Evolutionary conservation across 2,113 vertebrate genomes (phyloP).

Genomic region (Alligator mississippiensis): DNA sequence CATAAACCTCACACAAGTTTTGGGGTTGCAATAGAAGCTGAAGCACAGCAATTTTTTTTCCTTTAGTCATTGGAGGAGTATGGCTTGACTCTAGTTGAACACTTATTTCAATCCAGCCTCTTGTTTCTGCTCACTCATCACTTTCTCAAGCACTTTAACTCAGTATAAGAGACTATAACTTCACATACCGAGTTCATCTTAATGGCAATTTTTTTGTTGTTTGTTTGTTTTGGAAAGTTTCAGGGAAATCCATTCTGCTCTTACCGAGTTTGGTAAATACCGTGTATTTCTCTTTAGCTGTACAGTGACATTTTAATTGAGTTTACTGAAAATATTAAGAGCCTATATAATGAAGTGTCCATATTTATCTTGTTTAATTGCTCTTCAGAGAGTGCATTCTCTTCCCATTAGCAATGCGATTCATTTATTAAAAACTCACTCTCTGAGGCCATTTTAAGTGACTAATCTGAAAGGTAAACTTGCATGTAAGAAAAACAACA

Average conservation of each 20-base stretch:
- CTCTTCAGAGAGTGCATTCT: background rate
- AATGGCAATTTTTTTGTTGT: background rate
- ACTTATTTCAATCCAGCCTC: background rate
- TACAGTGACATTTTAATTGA: background rate
- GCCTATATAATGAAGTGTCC: accelerated
- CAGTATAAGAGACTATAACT: accelerated
- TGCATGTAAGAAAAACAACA: background rate
- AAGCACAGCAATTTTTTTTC: background rate
- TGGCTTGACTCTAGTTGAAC: background rate
- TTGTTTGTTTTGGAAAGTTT: background rate
- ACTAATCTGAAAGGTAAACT: background rate
- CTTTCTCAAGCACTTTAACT: background rate
- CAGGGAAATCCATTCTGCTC: background rate
- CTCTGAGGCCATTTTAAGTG: background rate
- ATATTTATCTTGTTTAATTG: background rate
- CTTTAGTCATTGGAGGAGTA: background rate
- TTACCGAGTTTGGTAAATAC: background rate
- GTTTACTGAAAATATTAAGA: background rate
- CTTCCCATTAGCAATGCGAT: background rate
- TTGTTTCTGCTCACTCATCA: background rate
- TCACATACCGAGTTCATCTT: background rate
- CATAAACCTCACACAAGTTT: background rate
- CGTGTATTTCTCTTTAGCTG: background rate
- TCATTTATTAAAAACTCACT: background rate
- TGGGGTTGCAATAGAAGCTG: background rate